Percentiles rank a stretch among this genome's conserved stretches.
phyloP scores from a whole-genome alignment of 2,888 invertebrate genomes.

The Ommatoiulus sabulosus region DNA sequence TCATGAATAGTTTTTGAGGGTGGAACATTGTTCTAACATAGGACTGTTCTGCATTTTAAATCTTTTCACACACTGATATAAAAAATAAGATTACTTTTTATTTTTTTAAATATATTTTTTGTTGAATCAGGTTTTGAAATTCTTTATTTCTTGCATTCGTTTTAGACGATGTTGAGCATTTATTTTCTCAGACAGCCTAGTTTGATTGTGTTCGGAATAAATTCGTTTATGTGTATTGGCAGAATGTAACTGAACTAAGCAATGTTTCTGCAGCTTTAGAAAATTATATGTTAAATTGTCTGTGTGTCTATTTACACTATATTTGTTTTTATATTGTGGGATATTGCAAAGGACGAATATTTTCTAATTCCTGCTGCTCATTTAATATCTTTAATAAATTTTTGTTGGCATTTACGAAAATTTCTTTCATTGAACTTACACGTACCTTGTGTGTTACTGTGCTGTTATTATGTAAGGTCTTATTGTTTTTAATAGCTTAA shows the following conservation, averaged over 20 bases:
- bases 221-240: neutral
- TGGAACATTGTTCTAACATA: neutral
- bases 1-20: neutral
- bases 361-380: constrained; percentile 3
- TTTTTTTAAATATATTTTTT: constrained; percentile 26
- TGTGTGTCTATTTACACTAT: neutral
- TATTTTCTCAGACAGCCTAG: neutral
- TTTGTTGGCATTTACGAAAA: constrained; percentile 14
- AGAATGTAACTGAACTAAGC: neutral
- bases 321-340: neutral
- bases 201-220: neutral
- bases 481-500: neutral
- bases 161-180: neutral
- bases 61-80: neutral
- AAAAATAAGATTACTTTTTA: neutral
- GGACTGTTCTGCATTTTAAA: neutral
- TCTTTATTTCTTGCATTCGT: neutral
- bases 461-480: neutral
- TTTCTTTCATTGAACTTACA: neutral
- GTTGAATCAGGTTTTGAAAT: neutral
- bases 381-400: constrained; percentile 38
- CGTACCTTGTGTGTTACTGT: neutral
- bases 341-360: neutral
- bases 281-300: neutral
- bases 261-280: neutral